Base-by-base conservation (phyloP, 2,888 invertebrate species). In the Lagria hirta region DNA sequence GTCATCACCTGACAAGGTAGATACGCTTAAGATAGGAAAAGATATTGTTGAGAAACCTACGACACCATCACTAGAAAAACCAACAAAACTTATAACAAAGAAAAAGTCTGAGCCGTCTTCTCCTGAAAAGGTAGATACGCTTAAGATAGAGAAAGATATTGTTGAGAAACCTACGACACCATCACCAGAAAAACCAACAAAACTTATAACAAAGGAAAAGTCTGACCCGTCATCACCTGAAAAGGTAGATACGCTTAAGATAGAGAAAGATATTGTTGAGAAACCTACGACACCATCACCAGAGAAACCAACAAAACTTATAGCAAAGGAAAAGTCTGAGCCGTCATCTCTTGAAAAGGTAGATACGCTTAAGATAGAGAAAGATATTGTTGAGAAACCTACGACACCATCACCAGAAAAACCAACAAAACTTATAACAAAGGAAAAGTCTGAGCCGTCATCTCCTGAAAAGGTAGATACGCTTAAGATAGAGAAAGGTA, bases 321-420 rank as follows among this genome's bases (percentile, higher is more conserved):
- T 23, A 26, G 26, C 28, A 11, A 46, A 27, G 20, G 21, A 35
- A 10, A 27, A n/a, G n/a, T n/a, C n/a, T n/a, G n/a, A 42, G 28
- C 20, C n/a, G 2, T 29, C 44, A 16, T 24, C 36, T 3, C 33
- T 36, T 8, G 37, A 22, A 16, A 12, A 23, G 14, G 36, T 32
- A 28, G 36, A 24, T 14, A 15, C 17, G 16, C 12, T 20, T 14
- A 18, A 28, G 14, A 20, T 21, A 1, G 32, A 32, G 2, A 29
- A 23, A 35, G 10, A 11, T 15, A 36, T 17, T 10, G 2, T 18
- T 15, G 10, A 2, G 8, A 23, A 23, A 23, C 10, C 8, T 3
- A 23, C 8, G 11, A 23, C 23, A 11, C 23, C n/a, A 1, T 23
- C 23, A 7, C 23, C 23, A 2, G 23, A 23, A n/a, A 23, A 23